Conservation (phyloP, 2,797 vertebrate species). For the Gymnopithys bicolor region DNA sequence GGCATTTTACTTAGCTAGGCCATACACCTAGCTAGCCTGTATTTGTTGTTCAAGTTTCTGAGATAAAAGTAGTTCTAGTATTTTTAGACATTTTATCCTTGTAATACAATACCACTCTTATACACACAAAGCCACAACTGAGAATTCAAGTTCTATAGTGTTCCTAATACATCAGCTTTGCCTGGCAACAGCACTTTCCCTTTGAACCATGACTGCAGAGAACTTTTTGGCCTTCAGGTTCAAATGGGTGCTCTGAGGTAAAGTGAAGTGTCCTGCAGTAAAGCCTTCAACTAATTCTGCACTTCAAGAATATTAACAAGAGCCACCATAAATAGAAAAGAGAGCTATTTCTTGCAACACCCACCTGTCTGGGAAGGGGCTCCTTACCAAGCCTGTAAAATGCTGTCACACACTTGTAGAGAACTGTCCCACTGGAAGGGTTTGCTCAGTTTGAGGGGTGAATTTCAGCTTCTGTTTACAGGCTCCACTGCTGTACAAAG, state of each 20-base stretch:
- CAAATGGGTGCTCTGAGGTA: neutral
- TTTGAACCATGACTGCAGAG: neutral
- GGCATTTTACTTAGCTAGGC: neutral
- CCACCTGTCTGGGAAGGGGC: neutral
- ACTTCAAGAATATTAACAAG: neutral
- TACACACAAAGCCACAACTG: neutral
- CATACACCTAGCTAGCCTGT: neutral
- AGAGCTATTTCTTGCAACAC: neutral
- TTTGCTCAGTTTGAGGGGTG: neutral
- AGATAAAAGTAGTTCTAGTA: neutral
- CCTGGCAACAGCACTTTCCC: neutral
- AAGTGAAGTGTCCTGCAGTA: neutral
- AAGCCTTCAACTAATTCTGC: neutral
- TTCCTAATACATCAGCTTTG: neutral
- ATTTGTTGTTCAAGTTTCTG: neutral
- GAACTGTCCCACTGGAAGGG: neutral
- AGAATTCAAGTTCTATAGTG: neutral
- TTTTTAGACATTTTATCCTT: neutral
- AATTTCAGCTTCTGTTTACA: neutral
- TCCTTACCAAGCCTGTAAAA: neutral
- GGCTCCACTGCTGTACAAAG: neutral
- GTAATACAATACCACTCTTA: neutral
- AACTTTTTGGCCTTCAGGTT: neutral
- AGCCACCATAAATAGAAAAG: neutral
- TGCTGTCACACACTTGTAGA: neutral